These are phyloP conservation scores for Lasioglossum baleicum DNA, from an alignment of 1,140 invertebrate genomes.

Conservation along the genomic window DNA sequence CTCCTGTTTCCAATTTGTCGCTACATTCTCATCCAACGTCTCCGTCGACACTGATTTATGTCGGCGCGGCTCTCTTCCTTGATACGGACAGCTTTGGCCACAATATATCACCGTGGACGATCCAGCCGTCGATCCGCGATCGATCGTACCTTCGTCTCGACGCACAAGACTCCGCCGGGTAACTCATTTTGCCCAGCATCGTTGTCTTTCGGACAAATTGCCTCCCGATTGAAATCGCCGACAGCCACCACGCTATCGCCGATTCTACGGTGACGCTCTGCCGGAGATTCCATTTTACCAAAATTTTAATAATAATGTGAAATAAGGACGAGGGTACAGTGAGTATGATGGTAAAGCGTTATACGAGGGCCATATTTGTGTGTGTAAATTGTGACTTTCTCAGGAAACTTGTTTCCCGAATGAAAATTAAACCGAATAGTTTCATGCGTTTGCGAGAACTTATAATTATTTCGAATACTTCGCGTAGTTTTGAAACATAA, in stretches of 20 bases:
- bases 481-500: neutral
- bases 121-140: neutral
- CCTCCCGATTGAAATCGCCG: neutral
- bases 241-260: no score
- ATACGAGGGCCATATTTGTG: neutral
- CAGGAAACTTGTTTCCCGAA: neutral
- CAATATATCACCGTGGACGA: conserved; percentile 18
- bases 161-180: neutral
- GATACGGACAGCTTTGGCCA: conserved; percentile 5
- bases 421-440: neutral
- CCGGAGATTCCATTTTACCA: no score
- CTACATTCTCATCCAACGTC: neutral
- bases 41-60: conserved; percentile 2
- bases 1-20: conserved; percentile 5
- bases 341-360: no score
- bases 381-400: neutral
- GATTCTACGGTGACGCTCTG: no score
- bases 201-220: neutral
- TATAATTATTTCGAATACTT: conserved; percentile 4
- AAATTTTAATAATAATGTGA: no score
- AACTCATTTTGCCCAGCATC: neutral
- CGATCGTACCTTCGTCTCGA: neutral
- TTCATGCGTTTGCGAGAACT: neutral
- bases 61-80: neutral
- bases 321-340: no score